phyloP scores from a whole-genome alignment of 1,140 invertebrate genomes.

The Ridgeia piscesae region DNA sequence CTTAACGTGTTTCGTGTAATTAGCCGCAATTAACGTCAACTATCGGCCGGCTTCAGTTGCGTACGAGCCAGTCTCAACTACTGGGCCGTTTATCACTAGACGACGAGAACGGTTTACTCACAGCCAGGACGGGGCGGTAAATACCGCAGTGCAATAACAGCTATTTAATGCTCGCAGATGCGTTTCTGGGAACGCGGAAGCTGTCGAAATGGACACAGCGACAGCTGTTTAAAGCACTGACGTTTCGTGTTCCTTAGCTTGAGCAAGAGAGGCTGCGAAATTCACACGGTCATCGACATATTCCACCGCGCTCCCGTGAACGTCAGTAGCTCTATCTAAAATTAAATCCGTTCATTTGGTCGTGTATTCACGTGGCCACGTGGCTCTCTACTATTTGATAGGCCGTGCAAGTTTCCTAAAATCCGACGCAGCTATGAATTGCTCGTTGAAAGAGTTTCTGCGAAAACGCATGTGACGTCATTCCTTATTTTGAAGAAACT shows the following conservation, averaged over 20 bases:
- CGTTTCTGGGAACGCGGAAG: background rate
- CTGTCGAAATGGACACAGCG: background rate
- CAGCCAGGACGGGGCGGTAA: background rate
- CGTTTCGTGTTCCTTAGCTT: background rate
- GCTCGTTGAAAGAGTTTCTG: no score
- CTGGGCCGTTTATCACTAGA: background rate
- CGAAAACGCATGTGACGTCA: background rate
- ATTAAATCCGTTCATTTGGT: background rate
- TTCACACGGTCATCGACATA: background rate
- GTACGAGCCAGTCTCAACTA: background rate
- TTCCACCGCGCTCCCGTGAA: background rate
- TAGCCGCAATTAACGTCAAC: background rate
- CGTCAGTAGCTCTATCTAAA: background rate
- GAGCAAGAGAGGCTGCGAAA: background rate
- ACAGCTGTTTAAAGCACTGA: background rate
- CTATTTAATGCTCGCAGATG: background rate
- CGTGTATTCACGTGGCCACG: background rate
- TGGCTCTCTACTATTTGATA: background rate
- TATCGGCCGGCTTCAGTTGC: background rate
- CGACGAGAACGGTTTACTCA: background rate
- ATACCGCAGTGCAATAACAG: constrained; percentile 4
- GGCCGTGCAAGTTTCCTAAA: background rate
- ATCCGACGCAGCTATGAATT: background rate
- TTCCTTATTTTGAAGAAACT: background rate
- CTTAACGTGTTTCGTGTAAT: background rate